Percentiles rank a stretch among this genome's conserved stretches.
These are phyloP conservation scores for Leucozona laternaria DNA, from an alignment of 2,888 invertebrate species.

Conservation along the genomic window DNA sequence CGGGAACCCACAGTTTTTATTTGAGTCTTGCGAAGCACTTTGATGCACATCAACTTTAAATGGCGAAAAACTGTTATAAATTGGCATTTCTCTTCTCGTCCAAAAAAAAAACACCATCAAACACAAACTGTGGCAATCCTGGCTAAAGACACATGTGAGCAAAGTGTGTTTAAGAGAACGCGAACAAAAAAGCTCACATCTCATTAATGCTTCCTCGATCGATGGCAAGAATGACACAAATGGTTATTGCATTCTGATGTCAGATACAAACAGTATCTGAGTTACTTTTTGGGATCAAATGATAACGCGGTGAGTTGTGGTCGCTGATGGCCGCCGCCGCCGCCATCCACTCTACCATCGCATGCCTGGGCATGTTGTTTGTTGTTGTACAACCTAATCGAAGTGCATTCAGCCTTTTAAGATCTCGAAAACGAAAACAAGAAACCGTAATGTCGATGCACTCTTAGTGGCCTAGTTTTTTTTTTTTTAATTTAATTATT, in stretches of 20 bases:
- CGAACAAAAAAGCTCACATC: constrained; percentile 29
- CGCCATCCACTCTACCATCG: too few species aligned
- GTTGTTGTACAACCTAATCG: neutral
- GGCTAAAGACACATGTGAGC: neutral
- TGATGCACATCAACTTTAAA: too few species aligned
- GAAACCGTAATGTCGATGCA: constrained; percentile 21
- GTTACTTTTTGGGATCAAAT: constrained; percentile 34
- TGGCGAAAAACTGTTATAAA: too few species aligned
- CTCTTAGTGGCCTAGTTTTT: constrained; percentile 28
- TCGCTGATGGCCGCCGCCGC: too few species aligned
- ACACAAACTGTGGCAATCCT: neutral
- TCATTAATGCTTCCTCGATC: constrained; percentile 36
- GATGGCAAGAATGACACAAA: constrained; percentile 66
- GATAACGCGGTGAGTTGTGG: constrained; percentile 38
- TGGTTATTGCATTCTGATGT: constrained; percentile 73
- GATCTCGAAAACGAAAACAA: neutral
- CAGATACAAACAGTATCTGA: constrained; percentile 63
- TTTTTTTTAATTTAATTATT: constrained; percentile 19
- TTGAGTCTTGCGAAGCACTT: too few species aligned
- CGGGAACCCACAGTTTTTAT: too few species aligned
- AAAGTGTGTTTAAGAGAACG: neutral
- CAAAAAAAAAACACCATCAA: neutral
- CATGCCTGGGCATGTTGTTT: neutral
- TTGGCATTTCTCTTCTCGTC: too few species aligned
- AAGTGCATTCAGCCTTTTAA: constrained; percentile 34